A percentile compares a stretch with the other conserved stretches of the same genome.
phyloP scores from a whole-genome alignment of 1,140 invertebrate species.

The Planococcus citri region DNA sequence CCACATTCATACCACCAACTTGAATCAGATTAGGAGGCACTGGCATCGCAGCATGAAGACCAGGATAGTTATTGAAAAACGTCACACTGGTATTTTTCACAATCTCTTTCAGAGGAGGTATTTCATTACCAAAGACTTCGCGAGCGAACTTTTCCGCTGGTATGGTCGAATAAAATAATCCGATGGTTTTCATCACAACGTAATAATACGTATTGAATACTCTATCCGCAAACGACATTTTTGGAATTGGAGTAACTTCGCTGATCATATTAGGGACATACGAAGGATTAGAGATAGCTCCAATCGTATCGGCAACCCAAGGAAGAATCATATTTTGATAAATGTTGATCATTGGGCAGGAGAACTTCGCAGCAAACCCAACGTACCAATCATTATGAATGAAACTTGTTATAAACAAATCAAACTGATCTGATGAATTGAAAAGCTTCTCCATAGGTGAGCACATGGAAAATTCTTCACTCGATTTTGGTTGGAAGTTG shows the following conservation, averaged over 20 bases:
- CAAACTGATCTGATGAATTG: constrained; percentile 28
- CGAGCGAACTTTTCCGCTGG: neutral
- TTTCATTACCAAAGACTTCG: constrained; percentile 30
- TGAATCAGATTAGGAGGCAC: constrained; percentile 29
- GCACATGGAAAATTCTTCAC: neutral
- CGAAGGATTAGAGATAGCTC: constrained; percentile 23
- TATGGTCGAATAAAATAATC: neutral
- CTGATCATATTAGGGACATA: constrained; percentile 26
- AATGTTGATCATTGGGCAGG: constrained; percentile 42
- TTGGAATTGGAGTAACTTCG: neutral
- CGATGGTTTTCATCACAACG: neutral
- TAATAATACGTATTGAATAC: neutral
- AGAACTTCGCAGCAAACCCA: constrained; percentile 30
- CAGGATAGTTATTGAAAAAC: constrained; percentile 31
- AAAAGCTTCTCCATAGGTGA: constrained; percentile 10
- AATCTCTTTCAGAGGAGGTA: constrained; percentile 39
- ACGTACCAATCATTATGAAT: constrained; percentile 28
- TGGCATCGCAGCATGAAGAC: constrained; percentile 26
- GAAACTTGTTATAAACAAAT: constrained; percentile 31
- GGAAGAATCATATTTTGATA: constrained; percentile 43
- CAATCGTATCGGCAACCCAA: constrained; percentile 40
- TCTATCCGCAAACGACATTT: constrained; percentile 4
- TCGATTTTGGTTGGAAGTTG: neutral
- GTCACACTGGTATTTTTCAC: constrained; percentile 26
- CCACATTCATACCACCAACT: constrained; percentile 33